A percentile compares a stretch with the other conserved stretches of the same genome.
Evolutionary conservation across 2,888 invertebrate genomes (phyloP).

Genomic region (Zygaena filipendulae): DNA sequence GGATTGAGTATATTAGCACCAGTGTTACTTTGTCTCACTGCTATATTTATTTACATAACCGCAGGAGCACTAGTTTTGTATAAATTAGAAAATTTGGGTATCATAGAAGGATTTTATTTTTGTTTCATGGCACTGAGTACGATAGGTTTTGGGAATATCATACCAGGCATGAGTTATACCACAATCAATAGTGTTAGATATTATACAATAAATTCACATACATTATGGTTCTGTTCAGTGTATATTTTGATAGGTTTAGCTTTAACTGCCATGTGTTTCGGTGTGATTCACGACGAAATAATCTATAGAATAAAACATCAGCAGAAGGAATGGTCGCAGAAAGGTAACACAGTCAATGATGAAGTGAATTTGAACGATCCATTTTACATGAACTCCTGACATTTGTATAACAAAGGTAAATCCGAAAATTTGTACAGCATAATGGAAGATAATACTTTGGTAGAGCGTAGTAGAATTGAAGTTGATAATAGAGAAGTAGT

Average conservation of each 20-base stretch:
- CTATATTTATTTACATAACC: constrained; percentile 92
- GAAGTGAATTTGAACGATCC: constrained; percentile 73
- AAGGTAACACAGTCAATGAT: constrained; percentile 73
- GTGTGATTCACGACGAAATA: constrained; percentile 89
- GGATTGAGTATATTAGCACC: constrained; percentile 90
- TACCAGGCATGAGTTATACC: constrained; percentile 74
- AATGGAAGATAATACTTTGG: constrained; percentile 56
- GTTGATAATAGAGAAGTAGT: constrained; percentile 61
- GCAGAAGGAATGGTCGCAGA: constrained; percentile 71
- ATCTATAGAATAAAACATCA: constrained; percentile 83
- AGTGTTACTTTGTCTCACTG: constrained; percentile 85
- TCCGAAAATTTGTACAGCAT: constrained; percentile 68
- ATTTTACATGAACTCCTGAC: constrained; percentile 79
- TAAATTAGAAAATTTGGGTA: constrained; percentile 90
- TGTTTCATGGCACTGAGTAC: constrained; percentile 96
- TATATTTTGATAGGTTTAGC: constrained; percentile 90
- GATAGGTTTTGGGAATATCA: constrained; percentile 89
- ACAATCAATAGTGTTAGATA: constrained; percentile 61
- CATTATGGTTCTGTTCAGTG: constrained; percentile 89
- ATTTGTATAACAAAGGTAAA: constrained; percentile 71
- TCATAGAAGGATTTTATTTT: constrained; percentile 92
- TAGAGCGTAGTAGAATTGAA: constrained; percentile 56
- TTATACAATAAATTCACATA: constrained; percentile 72
- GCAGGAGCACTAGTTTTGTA: constrained; percentile 90
- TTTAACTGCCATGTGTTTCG: constrained; percentile 90